phyloP scores from a whole-genome alignment of 2,797 vertebrate genomes.

The Neostethus bicornis region DNA sequence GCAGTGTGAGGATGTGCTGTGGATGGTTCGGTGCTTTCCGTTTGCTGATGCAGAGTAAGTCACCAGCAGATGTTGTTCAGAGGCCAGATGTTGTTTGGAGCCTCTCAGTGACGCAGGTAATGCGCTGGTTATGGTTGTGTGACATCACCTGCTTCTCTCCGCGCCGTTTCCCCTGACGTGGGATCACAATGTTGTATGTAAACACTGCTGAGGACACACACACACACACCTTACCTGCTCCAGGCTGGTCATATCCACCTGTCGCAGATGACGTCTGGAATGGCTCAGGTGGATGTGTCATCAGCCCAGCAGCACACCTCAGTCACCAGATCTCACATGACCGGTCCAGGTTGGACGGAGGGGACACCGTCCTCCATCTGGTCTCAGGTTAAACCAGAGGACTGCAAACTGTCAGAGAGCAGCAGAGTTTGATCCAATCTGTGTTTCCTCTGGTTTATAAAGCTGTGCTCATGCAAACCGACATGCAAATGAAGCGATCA shows the following conservation, averaged over 20 bases:
- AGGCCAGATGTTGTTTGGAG: constrained; percentile 65
- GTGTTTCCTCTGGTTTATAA: too few species aligned
- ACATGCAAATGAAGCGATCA: too few species aligned
- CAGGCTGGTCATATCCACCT: constrained; percentile 54
- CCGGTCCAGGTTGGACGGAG: too few species aligned
- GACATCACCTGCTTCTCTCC: constrained; percentile 63
- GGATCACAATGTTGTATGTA: constrained; percentile 66
- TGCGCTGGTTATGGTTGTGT: constrained; percentile 58
- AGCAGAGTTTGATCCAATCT: too few species aligned
- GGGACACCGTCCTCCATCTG: too few species aligned
- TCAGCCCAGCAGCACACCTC: constrained; percentile 68
- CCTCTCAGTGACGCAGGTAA: constrained; percentile 68
- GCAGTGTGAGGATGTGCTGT: constrained; percentile 34
- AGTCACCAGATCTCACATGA: constrained; percentile 68
- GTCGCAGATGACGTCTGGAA: constrained; percentile 56
- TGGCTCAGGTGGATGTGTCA: constrained; percentile 66
- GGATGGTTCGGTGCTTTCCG: constrained; percentile 67
- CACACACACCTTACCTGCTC: constrained; percentile 4
- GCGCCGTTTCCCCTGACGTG: constrained; percentile 52
- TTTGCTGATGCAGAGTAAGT: constrained; percentile 36
- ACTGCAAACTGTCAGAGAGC: too few species aligned
- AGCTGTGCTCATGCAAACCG: too few species aligned
- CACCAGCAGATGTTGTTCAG: constrained; percentile 48
- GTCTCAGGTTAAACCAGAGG: too few species aligned
- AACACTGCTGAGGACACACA: constrained; percentile 50